Evolutionary conservation across 2,888 invertebrate species (phyloP).

Genomic region (Lamellibrachia columna): DNA sequence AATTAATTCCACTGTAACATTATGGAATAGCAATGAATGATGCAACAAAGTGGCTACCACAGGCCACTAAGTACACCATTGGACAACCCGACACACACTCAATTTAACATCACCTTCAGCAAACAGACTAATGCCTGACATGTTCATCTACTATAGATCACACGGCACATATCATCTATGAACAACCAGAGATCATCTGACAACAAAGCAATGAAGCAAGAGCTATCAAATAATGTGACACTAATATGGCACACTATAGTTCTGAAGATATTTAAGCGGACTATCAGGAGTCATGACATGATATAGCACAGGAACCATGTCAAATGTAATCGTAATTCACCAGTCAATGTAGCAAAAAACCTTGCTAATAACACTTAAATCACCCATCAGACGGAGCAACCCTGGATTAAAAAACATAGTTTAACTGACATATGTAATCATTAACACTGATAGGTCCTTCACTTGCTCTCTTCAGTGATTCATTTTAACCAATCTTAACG

Average conservation of each 20-base stretch:
- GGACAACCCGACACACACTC: background rate
- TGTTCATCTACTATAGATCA: background rate
- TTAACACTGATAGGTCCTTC: background rate
- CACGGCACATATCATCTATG: background rate
- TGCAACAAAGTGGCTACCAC: background rate
- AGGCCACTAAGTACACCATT: background rate
- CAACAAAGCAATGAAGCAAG: background rate
- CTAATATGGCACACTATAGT: background rate
- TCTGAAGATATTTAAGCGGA: background rate
- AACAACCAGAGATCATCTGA: background rate
- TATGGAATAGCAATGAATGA: background rate
- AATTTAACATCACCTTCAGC: background rate
- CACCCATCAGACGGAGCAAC: background rate
- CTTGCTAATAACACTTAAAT: background rate
- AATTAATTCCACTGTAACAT: background rate
- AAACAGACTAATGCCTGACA: background rate
- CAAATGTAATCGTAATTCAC: background rate
- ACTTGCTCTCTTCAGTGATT: background rate
- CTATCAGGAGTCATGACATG: background rate
- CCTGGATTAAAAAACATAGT: background rate
- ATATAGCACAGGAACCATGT: background rate
- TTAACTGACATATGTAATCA: background rate
- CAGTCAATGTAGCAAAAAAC: background rate
- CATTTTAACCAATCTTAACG: background rate
- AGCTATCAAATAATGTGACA: background rate